phyloP scores from a whole-genome alignment of 2,113 vertebrate genomes.

The Lepisosteus oculatus region DNA sequence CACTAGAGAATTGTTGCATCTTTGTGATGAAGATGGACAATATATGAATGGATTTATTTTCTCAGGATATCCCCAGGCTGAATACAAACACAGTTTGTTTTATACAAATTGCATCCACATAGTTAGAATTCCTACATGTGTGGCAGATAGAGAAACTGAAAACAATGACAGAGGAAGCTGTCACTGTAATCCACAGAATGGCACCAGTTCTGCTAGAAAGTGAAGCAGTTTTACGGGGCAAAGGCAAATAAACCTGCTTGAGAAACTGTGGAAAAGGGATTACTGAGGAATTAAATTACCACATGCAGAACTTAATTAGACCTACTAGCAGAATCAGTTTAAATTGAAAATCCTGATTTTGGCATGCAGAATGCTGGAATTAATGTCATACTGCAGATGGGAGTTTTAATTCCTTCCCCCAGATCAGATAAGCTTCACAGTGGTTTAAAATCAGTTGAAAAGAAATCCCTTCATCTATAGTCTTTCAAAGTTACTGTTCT shows the following conservation, averaged over 20 bases:
- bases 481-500: slow-evolving; percentile 3
- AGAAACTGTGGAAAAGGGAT: slow-evolving; percentile 58
- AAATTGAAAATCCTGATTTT: slow-evolving; percentile 57
- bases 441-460: slow-evolving; percentile 46
- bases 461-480: slow-evolving; percentile 1
- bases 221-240: neutral
- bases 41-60: neutral
- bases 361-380: slow-evolving; percentile 59
- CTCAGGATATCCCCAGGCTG: slow-evolving; percentile 19
- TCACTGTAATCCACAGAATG: neutral
- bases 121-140: slow-evolving; percentile 32
- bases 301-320: slow-evolving; percentile 69
- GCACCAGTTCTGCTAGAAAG: neutral
- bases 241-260: slow-evolving; percentile 42
- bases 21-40: neutral
- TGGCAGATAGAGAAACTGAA: slow-evolving; percentile 21
- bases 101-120: slow-evolving; percentile 35
- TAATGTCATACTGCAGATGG: slow-evolving; percentile 65
- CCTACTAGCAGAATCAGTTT: slow-evolving; percentile 53
- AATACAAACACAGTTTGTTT: slow-evolving; percentile 41
- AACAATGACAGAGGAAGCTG: slow-evolving; percentile 30
- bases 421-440: slow-evolving; percentile 57
- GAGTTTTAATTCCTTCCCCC: slow-evolving; percentile 56
- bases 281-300: slow-evolving; percentile 61
- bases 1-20: neutral